Evolutionary conservation across 2,113 vertebrate genomes (phyloP), one percentile per base, ranked within the genome.

Genomic region (Willisornis vidua): DNA sequence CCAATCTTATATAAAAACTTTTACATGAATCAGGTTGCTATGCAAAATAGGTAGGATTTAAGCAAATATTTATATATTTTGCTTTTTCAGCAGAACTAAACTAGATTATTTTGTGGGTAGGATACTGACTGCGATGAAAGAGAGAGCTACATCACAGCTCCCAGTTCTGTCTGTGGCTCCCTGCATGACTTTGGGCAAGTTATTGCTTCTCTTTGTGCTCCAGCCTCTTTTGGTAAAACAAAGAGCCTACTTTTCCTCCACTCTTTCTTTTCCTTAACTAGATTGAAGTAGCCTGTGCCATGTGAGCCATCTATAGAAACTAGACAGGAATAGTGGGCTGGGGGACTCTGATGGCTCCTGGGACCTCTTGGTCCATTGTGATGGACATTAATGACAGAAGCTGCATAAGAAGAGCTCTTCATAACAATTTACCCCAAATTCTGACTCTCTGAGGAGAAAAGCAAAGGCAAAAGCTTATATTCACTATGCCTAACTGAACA

Each of bases 1-100:
- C 72, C 92, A 86, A 57, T 87, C 87, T 83, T 58, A 66, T 8
- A 67, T n/a, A 82, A 93, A 89, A 89, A 58, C 46, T 74, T 77
- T 7, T 35, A 91, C 48, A 68, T 6, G 24, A 96, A 81, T 86
- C 43, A 86, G 52, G 73, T 51, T 93, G 78, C 85, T 88, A 95
- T 82, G 94, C 91, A 93, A 97, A 95, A 59, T 54, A 90, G 83
- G 57, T 86, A 86, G 54, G 83, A 95, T 90, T 96, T 93, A 95
- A 90, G 79, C 18, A 95, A 77, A 88, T 90, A 94, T 84, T 92
- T 80, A 90, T 73, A 75, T 62, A 81, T 94, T 89, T 57, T 96
- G 52, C 88, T 90, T 93, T 89, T 90, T 92, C 90, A 95, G 92
- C 82, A 92, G 85, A 93, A 94, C 63, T 86, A 84, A 95, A 94